Evolutionary conservation across 2,888 invertebrate genomes (phyloP), one percentile per base, ranked within the genome.

Genomic region (Sinotaia quadrata): DNA sequence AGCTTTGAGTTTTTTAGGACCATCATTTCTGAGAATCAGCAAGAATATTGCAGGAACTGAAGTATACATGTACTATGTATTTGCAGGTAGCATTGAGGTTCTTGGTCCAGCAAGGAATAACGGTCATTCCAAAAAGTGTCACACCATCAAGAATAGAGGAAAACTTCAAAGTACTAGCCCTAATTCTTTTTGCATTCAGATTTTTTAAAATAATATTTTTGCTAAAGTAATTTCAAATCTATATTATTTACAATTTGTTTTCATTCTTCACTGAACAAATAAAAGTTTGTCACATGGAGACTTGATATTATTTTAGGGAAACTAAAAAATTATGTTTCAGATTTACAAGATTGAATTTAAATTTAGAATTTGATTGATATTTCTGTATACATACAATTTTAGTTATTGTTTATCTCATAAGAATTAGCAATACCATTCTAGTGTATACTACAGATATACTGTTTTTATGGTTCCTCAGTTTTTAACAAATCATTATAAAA

Each of bases 111-210:
- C 91, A 91, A 58, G 93, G 92, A n/a, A 88, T 95, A 44, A 91
- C 91, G 12, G 92, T 92, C 47, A 95, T 96, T 81, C 95, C 96
- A 4, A 96, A 96, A 87, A 96, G 95, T 85, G 93, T 93, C 7
- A 93, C 93, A 86, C 89, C 92, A 0, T 84, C 89, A 8, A 91
- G 95, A 71, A 91, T 96, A 31, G 90, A 91, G 80, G 91, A 94
- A 88, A 96, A 96, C 84, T 90, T 94, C 7, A 73, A 89, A 71
- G 84, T 85, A 67, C 51, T 27, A 15, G 12, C 51, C 21, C 51
- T 51, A 15, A n/a, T 21, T 51, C 51, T 51, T 24, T 51, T 24
- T 51, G 18, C 21, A 8, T 15, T 8, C 21, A 8, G 12, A 12
- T 51, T 24, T 51, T 21, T 51, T n/a, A n/a, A n/a, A n/a, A n/a